Evolutionary conservation across 2,113 vertebrate genomes (phyloP).

Genomic region (Tachycineta bicolor): DNA sequence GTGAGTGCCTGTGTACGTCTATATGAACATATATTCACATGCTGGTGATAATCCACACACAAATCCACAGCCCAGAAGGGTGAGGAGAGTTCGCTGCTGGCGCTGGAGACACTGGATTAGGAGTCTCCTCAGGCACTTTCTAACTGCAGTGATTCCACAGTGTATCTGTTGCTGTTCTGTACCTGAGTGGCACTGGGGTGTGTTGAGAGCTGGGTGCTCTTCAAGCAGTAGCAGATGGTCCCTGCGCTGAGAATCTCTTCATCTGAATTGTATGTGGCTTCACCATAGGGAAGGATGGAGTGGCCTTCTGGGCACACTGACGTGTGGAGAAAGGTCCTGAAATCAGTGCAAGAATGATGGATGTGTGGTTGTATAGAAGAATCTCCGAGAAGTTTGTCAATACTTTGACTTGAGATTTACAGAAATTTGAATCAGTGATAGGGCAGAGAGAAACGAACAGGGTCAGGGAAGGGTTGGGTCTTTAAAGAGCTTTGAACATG

Average conservation of each 20-base stretch:
- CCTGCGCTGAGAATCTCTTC: background rate
- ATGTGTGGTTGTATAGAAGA: background rate
- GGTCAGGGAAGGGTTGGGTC: background rate
- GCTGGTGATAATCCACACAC: rapidly evolving
- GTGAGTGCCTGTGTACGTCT: background rate
- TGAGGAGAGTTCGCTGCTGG: background rate
- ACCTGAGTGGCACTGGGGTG: background rate
- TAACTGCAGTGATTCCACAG: background rate
- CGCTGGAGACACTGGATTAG: background rate
- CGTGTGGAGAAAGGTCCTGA: background rate
- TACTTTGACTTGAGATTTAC: background rate
- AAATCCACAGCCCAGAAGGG: background rate
- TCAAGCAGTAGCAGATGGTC: background rate
- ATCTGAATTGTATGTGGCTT: background rate
- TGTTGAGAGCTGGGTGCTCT: background rate
- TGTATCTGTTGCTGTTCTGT: background rate
- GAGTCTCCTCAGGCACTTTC: background rate
- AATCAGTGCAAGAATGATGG: background rate
- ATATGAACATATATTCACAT: rapidly evolving
- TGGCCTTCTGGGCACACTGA: background rate
- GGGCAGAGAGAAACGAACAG: background rate
- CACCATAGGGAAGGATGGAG: background rate
- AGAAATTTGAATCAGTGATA: background rate
- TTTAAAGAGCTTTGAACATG: background rate
- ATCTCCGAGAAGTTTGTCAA: background rate